Conservation (phyloP, 1,140 invertebrate species). For the Drosophila subpulchrella region DNA sequence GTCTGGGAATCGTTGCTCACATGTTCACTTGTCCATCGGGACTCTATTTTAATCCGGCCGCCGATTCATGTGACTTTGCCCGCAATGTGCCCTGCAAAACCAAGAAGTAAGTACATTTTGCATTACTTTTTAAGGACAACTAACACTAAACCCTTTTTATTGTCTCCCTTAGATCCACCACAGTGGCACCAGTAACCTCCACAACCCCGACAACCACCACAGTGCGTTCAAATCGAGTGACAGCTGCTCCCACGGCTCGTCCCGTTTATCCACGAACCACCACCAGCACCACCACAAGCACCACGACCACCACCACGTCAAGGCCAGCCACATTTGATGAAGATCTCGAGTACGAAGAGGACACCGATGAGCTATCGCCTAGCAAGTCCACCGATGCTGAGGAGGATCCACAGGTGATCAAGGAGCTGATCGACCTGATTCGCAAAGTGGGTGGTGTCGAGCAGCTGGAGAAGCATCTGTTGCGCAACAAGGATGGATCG, state of each 20-base stretch:
- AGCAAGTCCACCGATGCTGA: constrained; percentile 85
- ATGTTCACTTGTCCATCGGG: constrained; percentile 97
- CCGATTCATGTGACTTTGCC: constrained; percentile 96
- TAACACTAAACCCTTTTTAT: not conserved
- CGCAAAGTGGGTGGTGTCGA: constrained; percentile 94
- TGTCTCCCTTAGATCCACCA: constrained; percentile 83
- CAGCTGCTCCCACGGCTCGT: constrained; percentile 59
- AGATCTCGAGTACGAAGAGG: constrained; percentile 89
- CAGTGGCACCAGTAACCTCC: constrained; percentile 85
- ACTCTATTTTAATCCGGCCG: constrained; percentile 95
- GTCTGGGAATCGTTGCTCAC: constrained; percentile 95
- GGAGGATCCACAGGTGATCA: constrained; percentile 93
- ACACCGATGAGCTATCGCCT: constrained; percentile 85
- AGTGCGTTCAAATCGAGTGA: constrained; percentile 62
- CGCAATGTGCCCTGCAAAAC: constrained; percentile 92
- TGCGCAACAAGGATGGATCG: constrained; percentile 85
- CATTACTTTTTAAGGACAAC: not conserved
- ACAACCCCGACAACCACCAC: constrained; percentile 76
- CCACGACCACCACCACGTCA: constrained; percentile 34
- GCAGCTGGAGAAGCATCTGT: constrained; percentile 91
- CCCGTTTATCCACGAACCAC: constrained; percentile 71
- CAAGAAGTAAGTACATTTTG: constrained; percentile 85
- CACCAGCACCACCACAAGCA: constrained; percentile 85
- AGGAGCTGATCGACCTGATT: constrained; percentile 93
- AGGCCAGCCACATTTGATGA: constrained; percentile 84